Percentiles rank a stretch among this genome's conserved stretches.
Evolutionary conservation across 2,113 vertebrate genomes (phyloP).

Genomic region (Miniopterus natalensis): DNA sequence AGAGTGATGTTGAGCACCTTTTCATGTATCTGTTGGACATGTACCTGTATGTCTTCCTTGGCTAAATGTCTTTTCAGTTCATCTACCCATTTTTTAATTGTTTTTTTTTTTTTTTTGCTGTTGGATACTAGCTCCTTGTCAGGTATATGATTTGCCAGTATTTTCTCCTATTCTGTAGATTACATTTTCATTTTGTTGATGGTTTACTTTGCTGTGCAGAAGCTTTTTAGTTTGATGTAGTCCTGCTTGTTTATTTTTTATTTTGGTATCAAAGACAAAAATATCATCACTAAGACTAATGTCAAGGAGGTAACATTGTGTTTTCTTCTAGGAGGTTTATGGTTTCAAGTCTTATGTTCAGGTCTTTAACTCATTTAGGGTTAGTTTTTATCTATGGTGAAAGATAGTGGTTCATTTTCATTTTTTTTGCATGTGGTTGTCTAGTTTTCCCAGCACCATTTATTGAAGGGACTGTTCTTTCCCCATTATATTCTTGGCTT

Average conservation of each 20-base stretch:
- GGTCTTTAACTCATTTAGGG: neutral
- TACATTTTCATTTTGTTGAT: neutral
- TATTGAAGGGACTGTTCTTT: neutral
- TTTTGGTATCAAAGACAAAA: neutral
- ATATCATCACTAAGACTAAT: neutral
- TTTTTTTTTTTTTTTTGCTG: neutral
- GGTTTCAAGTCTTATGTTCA: neutral
- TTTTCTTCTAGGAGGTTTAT: neutral
- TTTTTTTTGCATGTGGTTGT: neutral
- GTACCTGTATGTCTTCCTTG: neutral
- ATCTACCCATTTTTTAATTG: neutral
- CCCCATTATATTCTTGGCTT: neutral
- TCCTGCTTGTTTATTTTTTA: neutral
- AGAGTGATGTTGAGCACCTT: neutral
- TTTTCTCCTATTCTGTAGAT: neutral
- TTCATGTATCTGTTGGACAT: neutral
- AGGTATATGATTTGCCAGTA: neutral
- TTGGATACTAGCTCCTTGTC: neutral
- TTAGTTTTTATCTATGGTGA: neutral
- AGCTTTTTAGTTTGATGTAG: neutral
- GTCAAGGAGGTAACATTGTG: neutral
- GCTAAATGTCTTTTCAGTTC: neutral
- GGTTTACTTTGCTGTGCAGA: neutral
- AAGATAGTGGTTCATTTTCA: neutral
- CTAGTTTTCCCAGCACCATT: neutral